A percentile compares a stretch with the other conserved stretches of the same genome.
Conservation (phyloP, 2,797 vertebrate species). For the Catharus ustulatus region DNA sequence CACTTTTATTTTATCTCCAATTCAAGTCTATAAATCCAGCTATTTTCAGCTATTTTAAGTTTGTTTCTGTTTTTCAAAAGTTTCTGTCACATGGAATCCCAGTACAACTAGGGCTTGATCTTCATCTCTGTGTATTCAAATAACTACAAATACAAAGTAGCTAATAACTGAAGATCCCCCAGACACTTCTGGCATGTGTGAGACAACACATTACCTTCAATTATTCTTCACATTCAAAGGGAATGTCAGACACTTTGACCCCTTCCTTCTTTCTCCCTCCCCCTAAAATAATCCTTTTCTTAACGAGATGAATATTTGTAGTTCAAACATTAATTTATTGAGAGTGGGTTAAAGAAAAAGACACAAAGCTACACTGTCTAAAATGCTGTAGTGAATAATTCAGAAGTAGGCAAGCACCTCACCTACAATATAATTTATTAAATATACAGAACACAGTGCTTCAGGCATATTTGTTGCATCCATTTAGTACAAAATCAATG, state of each 20-base stretch:
- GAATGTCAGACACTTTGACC: neutral
- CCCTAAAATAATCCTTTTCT: neutral
- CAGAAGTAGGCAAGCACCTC: slow-evolving; percentile 25
- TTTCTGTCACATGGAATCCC: neutral
- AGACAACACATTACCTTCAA: neutral
- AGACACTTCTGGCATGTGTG: neutral
- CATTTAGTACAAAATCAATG: neutral
- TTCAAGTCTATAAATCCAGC: neutral
- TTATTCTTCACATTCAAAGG: neutral
- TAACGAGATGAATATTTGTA: neutral
- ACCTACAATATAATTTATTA: slow-evolving; percentile 34
- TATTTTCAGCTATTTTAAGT: neutral
- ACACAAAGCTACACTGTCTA: neutral
- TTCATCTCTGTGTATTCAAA: neutral
- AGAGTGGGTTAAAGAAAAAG: neutral
- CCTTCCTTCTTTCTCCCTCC: neutral
- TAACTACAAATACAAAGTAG: neutral
- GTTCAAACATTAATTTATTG: neutral
- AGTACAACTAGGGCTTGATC: neutral
- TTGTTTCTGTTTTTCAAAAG: neutral
- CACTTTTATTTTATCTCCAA: neutral
- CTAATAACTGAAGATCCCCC: neutral
- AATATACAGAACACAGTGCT: neutral
- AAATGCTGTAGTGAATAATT: slow-evolving; percentile 39
- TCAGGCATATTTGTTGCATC: neutral